These are phyloP conservation scores for Lobophora halterata DNA, from an alignment of 2,888 invertebrate genomes.

Conservation along the genomic window DNA sequence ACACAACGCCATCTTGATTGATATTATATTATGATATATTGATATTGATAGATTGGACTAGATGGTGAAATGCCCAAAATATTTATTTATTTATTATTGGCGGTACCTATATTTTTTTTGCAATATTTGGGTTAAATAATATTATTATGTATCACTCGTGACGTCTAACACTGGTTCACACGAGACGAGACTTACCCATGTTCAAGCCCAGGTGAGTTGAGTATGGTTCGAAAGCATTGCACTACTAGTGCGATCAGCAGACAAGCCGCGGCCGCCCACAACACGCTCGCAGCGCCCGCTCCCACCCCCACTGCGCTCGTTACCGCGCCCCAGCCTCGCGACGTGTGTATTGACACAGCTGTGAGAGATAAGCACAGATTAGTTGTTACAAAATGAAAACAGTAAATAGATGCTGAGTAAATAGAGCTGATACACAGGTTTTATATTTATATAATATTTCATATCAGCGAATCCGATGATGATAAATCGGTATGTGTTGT, in stretches of 20 bases:
- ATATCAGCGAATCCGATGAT: too few species aligned
- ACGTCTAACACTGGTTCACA: too few species aligned
- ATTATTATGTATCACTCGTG: background rate
- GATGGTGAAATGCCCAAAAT: too few species aligned
- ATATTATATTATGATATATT: too few species aligned
- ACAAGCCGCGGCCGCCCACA: slow-evolving; percentile 81
- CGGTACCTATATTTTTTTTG: background rate
- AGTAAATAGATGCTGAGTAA: slow-evolving; percentile 1
- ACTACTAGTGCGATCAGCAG: slow-evolving; percentile 76
- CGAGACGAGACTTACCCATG: slow-evolving; percentile 38
- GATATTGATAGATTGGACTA: too few species aligned
- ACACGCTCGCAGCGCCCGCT: slow-evolving; percentile 58
- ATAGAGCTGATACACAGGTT: too few species aligned
- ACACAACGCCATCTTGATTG: too few species aligned
- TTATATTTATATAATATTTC: too few species aligned
- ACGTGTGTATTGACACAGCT: slow-evolving; percentile 83
- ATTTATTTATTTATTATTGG: too few species aligned
- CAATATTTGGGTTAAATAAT: background rate
- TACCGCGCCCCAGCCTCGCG: slow-evolving; percentile 67
- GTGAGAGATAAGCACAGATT: slow-evolving; percentile 27
- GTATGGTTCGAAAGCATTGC: slow-evolving; percentile 76
- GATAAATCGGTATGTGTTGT: too few species aligned
- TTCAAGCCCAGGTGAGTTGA: slow-evolving; percentile 60
- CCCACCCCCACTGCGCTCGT: slow-evolving; percentile 57
- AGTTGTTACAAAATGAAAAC: background rate